Percentiles rank a stretch among this genome's conserved stretches.
These are phyloP conservation scores for Ectemnius continuus DNA, from an alignment of 2,888 invertebrate species.

Conservation along the genomic window DNA sequence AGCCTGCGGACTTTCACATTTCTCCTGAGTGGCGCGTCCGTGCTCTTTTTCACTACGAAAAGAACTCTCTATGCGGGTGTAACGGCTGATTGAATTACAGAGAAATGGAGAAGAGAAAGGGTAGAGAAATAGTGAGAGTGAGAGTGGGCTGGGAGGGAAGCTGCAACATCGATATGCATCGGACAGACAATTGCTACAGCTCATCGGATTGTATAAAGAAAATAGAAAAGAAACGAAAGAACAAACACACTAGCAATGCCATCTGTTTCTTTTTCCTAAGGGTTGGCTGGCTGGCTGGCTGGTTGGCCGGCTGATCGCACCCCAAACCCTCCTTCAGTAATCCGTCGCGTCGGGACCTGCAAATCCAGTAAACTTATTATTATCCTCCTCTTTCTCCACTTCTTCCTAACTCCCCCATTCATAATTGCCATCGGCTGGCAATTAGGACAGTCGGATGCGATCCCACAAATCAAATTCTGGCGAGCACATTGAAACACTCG, in stretches of 20 bases:
- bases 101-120: neutral
- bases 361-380: slow-evolving; percentile 49
- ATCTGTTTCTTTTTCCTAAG: slow-evolving; percentile 45
- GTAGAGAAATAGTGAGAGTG: neutral
- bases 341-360: slow-evolving; percentile 75
- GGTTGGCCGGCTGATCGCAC: no score
- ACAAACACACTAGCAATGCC: slow-evolving; percentile 67
- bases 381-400: neutral
- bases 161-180: slow-evolving; percentile 18
- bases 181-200: slow-evolving; percentile 36
- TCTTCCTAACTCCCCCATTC: no score
- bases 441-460: neutral
- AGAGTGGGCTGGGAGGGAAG: neutral
- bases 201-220: slow-evolving; percentile 58
- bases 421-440: neutral
- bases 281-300: neutral
- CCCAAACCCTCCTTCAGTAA: slow-evolving; percentile 63
- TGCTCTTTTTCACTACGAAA: slow-evolving; percentile 15
- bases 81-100: neutral
- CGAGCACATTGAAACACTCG: slow-evolving; percentile 7
- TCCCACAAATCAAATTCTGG: neutral
- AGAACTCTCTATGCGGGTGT: neutral
- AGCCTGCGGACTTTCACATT: neutral
- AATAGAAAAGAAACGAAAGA: slow-evolving; percentile 60
- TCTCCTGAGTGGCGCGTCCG: slow-evolving; percentile 23